Percentiles rank a stretch among this genome's conserved stretches.
phyloP scores from a whole-genome alignment of 1,140 invertebrate genomes.

The Magallana gigas region DNA sequence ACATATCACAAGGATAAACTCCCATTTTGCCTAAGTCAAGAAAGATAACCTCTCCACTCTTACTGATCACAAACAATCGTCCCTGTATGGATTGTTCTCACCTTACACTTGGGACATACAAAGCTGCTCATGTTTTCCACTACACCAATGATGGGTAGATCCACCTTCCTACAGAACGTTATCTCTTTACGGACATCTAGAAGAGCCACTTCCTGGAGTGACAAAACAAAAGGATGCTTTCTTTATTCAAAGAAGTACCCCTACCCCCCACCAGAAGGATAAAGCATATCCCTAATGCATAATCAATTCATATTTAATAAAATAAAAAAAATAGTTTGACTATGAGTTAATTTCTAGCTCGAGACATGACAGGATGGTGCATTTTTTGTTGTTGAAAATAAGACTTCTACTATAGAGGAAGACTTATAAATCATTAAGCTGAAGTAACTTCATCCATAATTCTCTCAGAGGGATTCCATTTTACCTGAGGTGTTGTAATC shows the following conservation, averaged over 20 bases:
- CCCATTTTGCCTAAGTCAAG: no score
- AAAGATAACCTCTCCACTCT: no score
- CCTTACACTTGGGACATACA: slow-evolving; percentile 91
- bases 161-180: slow-evolving; percentile 95
- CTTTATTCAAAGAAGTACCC: no score
- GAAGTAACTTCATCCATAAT: not conserved
- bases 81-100: slow-evolving; percentile 40
- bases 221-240: not conserved
- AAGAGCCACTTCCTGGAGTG: slow-evolving; percentile 87
- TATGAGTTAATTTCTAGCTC: no score
- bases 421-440: not conserved
- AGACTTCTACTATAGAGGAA: no score
- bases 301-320: no score
- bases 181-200: slow-evolving; percentile 97
- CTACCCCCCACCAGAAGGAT: no score
- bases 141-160: slow-evolving; percentile 92
- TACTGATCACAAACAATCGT: not conserved
- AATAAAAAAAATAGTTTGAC: no score
- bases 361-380: no score
- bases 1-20: no score
- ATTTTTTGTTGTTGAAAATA: not conserved
- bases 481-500: slow-evolving; percentile 92
- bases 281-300: no score
- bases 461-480: not conserved
- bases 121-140: slow-evolving; percentile 98